Conservation (phyloP, 2,888 invertebrate species). For the Gastrophysa polygoni region DNA sequence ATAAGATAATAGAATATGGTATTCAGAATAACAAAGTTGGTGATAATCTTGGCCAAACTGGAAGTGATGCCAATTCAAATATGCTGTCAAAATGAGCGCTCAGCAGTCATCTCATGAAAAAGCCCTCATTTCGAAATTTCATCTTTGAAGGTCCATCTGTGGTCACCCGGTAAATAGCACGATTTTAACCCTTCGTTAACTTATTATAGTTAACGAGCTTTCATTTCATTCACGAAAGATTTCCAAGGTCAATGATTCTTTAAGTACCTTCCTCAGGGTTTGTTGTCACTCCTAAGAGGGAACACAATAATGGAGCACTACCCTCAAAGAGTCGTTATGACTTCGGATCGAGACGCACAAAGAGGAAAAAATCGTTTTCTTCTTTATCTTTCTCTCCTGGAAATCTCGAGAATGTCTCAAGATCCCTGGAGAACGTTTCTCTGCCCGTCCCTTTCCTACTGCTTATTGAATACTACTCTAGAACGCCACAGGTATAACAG, state of each 20-base stretch:
- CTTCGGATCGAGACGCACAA: background rate
- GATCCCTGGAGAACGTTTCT: slow-evolving; percentile 8
- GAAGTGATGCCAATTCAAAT: no score
- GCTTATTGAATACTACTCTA: slow-evolving; percentile 5
- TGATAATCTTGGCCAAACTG: no score
- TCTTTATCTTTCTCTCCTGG: slow-evolving; percentile 1
- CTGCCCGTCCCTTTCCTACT: background rate
- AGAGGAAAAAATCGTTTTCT: slow-evolving; percentile 2
- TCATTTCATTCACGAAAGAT: no score
- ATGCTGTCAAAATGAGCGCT: no score
- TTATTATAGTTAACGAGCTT: no score
- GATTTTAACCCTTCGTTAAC: no score
- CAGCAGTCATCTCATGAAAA: no score
- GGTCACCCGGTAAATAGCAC: no score
- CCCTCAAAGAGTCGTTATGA: background rate
- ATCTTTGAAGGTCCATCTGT: no score
- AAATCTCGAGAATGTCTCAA: slow-evolving; percentile 6
- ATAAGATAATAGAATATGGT: no score
- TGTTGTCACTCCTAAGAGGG: background rate
- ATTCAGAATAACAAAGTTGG: no score
- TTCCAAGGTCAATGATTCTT: background rate
- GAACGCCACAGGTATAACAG: slow-evolving; percentile 16
- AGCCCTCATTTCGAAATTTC: no score
- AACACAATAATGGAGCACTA: background rate
- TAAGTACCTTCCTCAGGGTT: background rate